A percentile compares a stretch with the other conserved stretches of the same genome.
Conservation (phyloP, 2,113 vertebrate genomes). For the Hipposideros armiger region DNA sequence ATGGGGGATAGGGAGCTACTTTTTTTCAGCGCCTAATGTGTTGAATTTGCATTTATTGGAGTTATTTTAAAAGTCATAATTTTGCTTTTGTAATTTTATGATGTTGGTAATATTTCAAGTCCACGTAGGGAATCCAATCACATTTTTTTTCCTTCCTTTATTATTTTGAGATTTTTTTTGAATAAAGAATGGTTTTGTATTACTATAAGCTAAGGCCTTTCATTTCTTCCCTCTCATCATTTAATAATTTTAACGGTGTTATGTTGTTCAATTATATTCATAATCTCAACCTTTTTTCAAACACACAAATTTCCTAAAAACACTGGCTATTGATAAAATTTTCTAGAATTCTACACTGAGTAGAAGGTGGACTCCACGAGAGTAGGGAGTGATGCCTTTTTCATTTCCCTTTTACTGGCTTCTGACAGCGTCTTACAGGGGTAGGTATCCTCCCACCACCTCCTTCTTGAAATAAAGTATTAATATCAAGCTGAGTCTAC, state of each 20-base stretch:
- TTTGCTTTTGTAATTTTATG: background rate
- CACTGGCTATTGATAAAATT: too few relatives aligned
- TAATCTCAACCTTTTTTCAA: background rate
- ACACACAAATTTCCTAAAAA: background rate
- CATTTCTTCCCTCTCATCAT: background rate
- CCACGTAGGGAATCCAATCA: background rate
- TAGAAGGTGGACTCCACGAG: fast-evolving
- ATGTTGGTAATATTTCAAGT: background rate
- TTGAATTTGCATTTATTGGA: background rate
- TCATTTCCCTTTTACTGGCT: too few relatives aligned
- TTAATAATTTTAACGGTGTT: background rate
- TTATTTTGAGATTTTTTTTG: background rate
- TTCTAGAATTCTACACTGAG: background rate
- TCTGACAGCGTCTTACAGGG: background rate
- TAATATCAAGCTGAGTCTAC: background rate
- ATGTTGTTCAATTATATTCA: background rate
- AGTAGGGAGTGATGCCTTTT: fast-evolving
- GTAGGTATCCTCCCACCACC: too few relatives aligned
- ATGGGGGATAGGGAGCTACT: background rate
- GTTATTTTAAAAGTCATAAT: background rate
- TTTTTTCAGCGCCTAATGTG: background rate
- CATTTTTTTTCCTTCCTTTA: background rate
- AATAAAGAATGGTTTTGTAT: background rate
- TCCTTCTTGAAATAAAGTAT: background rate
- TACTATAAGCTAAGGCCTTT: background rate